Evolutionary conservation across 2,113 vertebrate species (phyloP).

Genomic region (Takifugu bimaculatus): DNA sequence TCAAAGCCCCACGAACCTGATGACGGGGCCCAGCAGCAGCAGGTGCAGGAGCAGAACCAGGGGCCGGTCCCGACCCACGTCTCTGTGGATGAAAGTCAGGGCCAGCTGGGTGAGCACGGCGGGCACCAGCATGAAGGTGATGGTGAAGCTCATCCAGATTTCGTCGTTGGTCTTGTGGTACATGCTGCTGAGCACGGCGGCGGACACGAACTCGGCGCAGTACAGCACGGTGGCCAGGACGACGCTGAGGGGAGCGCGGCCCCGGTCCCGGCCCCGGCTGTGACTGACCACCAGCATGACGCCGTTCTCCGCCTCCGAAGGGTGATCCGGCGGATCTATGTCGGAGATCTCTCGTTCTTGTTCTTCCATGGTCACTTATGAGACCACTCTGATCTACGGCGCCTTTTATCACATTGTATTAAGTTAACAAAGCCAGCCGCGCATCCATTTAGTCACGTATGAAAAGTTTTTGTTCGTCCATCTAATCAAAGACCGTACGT

Average conservation of each 20-base stretch:
- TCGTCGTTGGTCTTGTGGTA: slow-evolving; percentile 79
- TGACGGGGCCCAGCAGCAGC: slow-evolving; percentile 87
- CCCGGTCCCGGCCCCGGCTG: slow-evolving; percentile 42
- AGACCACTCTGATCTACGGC: not conserved
- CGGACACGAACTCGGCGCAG: slow-evolving; percentile 83
- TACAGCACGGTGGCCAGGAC: slow-evolving; percentile 85
- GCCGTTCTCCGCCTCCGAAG: slow-evolving; percentile 45
- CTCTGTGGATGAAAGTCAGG: slow-evolving; percentile 90
- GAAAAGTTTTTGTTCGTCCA: no score
- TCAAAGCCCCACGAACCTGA: slow-evolving; percentile 78
- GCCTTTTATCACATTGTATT: no score
- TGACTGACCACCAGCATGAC: slow-evolving; percentile 67
- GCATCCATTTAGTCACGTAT: no score
- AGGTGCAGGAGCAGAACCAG: slow-evolving; percentile 90
- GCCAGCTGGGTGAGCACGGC: slow-evolving; percentile 89
- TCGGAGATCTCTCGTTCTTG: slow-evolving; percentile 65
- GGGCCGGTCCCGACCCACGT: slow-evolving; percentile 88
- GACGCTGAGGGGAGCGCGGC: slow-evolving; percentile 77
- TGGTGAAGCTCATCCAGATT: slow-evolving; percentile 86
- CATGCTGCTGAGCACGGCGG: slow-evolving; percentile 74
- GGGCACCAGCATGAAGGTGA: slow-evolving; percentile 89
- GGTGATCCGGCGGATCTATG: slow-evolving; percentile 27
- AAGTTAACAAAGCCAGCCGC: not conserved
- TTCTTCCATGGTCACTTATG: slow-evolving; percentile 57
- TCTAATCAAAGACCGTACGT: no score